Conservation (phyloP, 2,113 vertebrate genomes). For the Pipra filicauda region DNA sequence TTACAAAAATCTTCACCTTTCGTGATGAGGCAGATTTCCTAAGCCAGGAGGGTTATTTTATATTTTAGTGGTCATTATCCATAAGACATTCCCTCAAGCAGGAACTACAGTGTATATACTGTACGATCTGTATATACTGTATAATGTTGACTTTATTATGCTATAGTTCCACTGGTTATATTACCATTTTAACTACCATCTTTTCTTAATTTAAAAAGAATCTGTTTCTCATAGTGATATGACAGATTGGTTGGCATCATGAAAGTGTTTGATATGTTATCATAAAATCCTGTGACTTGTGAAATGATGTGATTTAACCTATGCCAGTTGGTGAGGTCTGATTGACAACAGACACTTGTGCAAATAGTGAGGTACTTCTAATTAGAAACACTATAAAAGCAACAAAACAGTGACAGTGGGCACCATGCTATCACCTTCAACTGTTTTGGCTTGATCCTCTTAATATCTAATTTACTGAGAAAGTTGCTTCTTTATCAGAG, state of each 20-base stretch:
- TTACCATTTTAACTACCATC: not conserved
- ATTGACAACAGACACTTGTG: constrained; percentile 31
- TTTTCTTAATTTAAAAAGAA: constrained; percentile 28
- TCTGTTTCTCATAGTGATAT: constrained; percentile 56
- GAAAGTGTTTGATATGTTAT: constrained; percentile 55
- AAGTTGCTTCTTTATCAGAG: not conserved
- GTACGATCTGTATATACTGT: not conserved
- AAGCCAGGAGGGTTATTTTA: not conserved
- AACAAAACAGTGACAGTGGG: not conserved
- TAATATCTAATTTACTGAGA: not conserved
- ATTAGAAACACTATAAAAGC: not conserved
- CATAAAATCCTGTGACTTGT: constrained; percentile 58
- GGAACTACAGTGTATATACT: not conserved
- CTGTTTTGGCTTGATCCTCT: not conserved
- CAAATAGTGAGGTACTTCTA: not conserved
- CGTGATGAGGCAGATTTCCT: not conserved
- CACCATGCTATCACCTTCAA: not conserved
- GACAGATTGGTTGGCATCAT: constrained; percentile 63
- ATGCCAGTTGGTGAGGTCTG: constrained; percentile 13
- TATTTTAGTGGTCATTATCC: not conserved
- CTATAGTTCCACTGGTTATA: not conserved
- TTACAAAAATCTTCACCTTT: not conserved
- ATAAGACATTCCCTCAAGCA: not conserved
- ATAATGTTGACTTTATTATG: not conserved
- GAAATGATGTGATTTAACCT: constrained; percentile 48